Evolutionary conservation across 2,113 vertebrate species (phyloP), one percentile per base, ranked within the genome.

Genomic region (Willisornis vidua): DNA sequence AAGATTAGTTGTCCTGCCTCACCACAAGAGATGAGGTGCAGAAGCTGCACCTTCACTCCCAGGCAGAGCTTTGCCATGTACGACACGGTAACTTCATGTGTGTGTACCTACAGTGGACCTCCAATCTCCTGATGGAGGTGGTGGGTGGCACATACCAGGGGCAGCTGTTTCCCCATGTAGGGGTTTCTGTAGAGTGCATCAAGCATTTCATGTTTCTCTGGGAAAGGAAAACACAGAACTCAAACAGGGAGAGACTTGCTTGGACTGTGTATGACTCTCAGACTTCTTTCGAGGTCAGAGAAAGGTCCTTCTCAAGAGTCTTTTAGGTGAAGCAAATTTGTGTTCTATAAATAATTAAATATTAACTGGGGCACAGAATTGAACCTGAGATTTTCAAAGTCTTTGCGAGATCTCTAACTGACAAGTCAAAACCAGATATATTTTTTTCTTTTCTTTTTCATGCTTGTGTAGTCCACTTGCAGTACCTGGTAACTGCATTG

Each of bases 11-110:
- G 17, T 55, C 59, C 55, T 78, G 59, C 31, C 26, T 62, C 41
- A 7, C 46, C 45, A 4, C 23, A 35, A 19, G 41, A 55, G 35
- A 58, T 19, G 10, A 46, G 29, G n/a, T 20, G 22, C 54, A 54
- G 49, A n/a, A 55, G 25, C 17, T 22, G 20, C 1, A 6, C n/a
- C 11, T 17, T 66, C 25, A 13, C 0, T 0, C 25, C 17, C 13
- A 41, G 51, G 12, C 2, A 35, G 37, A 67, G 43, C 26, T 79
- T 29, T 80, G 46, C n/a, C 39, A 4, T 3, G 8, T 19, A 20
- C 1, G 2, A 19, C 10, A 10, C 0, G 0, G 13, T n/a, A 28
- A 14, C 9, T 17, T 35, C 20, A 6, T 6, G 16, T n/a, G 37
- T 25, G 26, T 12, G 6, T 7, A 7, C 1, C 4, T 43, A 14